phyloP scores from a whole-genome alignment of 2,888 invertebrate species.

The Patella caerulea region DNA sequence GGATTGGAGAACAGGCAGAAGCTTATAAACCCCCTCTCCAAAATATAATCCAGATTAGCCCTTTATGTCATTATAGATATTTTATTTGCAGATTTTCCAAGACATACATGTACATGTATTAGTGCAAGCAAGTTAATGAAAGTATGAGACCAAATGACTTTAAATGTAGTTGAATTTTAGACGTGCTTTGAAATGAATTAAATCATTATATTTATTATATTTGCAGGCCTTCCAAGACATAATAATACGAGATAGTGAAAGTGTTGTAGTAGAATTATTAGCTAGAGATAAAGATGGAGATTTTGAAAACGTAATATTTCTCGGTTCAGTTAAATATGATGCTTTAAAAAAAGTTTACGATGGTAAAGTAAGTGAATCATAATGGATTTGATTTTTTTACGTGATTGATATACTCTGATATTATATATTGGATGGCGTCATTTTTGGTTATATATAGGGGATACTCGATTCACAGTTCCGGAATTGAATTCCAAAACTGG shows the following conservation, averaged over 20 bases:
- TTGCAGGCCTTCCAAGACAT: slow-evolving; percentile 92
- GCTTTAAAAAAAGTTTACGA: slow-evolving; percentile 97
- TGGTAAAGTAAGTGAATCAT: slow-evolving; percentile 81
- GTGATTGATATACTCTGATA: neutral
- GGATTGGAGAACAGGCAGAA: no score
- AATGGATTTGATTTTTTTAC: neutral
- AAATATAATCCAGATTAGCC: no score
- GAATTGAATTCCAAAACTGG: no score
- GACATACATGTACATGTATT: slow-evolving; percentile 95
- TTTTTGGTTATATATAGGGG: neutral
- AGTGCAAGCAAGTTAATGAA: slow-evolving; percentile 99
- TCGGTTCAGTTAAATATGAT: slow-evolving; percentile 97
- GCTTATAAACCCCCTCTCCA: no score
- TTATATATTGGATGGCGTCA: neutral
- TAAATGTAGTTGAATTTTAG: neutral
- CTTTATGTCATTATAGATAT: neutral
- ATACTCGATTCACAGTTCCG: no score
- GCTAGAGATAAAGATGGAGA: slow-evolving; percentile 89
- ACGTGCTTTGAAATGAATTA: neutral
- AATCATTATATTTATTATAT: neutral
- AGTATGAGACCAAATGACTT: slow-evolving; percentile 74
- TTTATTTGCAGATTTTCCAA: slow-evolving; percentile 82
- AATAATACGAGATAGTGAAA: slow-evolving; percentile 96
- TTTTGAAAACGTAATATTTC: slow-evolving; percentile 93
- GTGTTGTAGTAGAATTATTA: slow-evolving; percentile 98